A percentile compares a stretch with the other conserved stretches of the same genome.
Evolutionary conservation across 2,888 invertebrate species (phyloP).

Genomic region (Micropterix aruncella): DNA sequence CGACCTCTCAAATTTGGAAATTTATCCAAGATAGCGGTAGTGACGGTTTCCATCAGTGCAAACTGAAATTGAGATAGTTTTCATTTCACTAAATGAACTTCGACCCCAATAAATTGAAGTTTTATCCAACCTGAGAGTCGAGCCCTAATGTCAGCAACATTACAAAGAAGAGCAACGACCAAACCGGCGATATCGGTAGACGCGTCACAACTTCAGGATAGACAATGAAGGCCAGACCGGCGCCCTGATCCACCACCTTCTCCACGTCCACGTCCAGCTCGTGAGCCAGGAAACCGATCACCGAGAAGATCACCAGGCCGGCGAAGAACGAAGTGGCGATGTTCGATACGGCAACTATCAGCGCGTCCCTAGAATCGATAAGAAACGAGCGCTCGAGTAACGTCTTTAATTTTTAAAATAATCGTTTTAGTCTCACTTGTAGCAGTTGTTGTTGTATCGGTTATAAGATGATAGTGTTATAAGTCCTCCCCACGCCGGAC

Average conservation of each 20-base stretch:
- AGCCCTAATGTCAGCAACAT: conserved; percentile 63
- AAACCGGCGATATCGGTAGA: conserved; percentile 64
- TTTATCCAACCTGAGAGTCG: conserved; percentile 46
- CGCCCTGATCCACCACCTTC: conserved; percentile 61
- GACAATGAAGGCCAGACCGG: conserved; percentile 73
- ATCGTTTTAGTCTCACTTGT: conserved; percentile 50
- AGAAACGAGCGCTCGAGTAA: no score
- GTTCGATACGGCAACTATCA: conserved; percentile 65
- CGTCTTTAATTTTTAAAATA: no score
- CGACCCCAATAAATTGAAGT: no score
- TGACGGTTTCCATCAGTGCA: conserved; percentile 63
- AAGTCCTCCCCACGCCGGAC: conserved; percentile 77
- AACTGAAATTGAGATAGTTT: conserved; percentile 32
- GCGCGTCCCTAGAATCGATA: conserved; percentile 45
- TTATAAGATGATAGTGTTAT: conserved; percentile 78
- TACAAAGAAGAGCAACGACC: conserved; percentile 70
- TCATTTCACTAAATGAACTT: no score
- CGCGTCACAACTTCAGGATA: conserved; percentile 73
- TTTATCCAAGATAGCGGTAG: conserved; percentile 61
- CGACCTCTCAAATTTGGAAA: conserved; percentile 52
- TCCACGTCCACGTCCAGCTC: conserved; percentile 56
- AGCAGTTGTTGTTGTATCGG: conserved; percentile 71
- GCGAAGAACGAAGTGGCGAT: conserved; percentile 70
- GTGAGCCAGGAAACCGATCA: conserved; percentile 68
- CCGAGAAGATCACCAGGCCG: conserved; percentile 67